phyloP scores from a whole-genome alignment of 2,888 invertebrate genomes.

The Molorchus minor region DNA sequence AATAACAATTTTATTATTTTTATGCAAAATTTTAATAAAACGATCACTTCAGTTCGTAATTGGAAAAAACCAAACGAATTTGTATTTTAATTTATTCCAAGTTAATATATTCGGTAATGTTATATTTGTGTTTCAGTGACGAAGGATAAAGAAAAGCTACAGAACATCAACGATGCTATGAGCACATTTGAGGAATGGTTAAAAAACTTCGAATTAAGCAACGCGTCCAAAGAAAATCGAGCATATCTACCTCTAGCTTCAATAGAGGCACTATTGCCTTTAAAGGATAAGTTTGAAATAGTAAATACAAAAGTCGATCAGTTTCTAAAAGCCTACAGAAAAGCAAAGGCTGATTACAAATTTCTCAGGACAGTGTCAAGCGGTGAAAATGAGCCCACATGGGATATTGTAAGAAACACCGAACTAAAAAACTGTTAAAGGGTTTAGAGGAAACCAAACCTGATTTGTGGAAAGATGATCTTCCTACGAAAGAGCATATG shows the following conservation, averaged over 20 bases:
- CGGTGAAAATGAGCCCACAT: constrained; percentile 69
- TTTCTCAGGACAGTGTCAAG: constrained; percentile 72
- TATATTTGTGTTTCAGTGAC: constrained; percentile 66
- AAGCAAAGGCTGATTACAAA: constrained; percentile 77
- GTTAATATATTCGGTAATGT: no score
- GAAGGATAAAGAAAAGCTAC: constrained; percentile 77
- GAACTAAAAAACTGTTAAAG: constrained; percentile 69
- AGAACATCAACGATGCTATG: constrained; percentile 78
- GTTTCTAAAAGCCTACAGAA: constrained; percentile 72
- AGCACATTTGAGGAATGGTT: constrained; percentile 76
- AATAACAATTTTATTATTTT: not conserved
- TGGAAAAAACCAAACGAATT: no score
- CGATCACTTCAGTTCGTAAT: no score
- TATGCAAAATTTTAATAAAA: no score
- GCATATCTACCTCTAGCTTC: constrained; percentile 72
- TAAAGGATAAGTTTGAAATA: constrained; percentile 66
- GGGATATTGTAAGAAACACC: constrained; percentile 79
- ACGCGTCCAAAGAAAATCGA: constrained; percentile 74
- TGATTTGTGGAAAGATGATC: constrained; percentile 72
- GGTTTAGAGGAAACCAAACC: constrained; percentile 69
- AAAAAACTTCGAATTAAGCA: constrained; percentile 75
- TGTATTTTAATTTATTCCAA: no score
- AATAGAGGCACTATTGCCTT: constrained; percentile 66
- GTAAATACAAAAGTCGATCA: constrained; percentile 63
- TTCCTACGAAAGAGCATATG: constrained; percentile 75